Conservation (phyloP, 2,888 invertebrate genomes). For the Zaprionus bogoriensis region DNA sequence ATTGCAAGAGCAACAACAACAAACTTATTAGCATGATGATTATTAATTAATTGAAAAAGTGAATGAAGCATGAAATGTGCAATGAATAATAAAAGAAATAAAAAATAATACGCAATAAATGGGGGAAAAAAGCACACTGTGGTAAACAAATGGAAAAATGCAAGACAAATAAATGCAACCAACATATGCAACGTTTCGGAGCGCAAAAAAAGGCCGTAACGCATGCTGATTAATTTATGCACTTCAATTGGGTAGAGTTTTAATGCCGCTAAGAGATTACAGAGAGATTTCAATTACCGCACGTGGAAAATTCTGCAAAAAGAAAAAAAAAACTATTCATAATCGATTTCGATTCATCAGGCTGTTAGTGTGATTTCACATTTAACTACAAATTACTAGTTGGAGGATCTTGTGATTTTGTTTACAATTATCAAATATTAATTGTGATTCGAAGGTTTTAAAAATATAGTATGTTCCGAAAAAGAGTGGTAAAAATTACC, state of each 20-base stretch:
- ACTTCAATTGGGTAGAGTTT: conserved; percentile 25
- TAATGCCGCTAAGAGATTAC: conserved; percentile 19
- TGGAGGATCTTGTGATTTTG: not conserved
- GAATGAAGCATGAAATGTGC: conserved; percentile 76
- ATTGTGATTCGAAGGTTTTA: no score
- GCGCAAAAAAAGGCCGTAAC: conserved; percentile 10
- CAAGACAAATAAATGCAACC: conserved; percentile 27
- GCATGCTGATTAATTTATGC: conserved; percentile 47
- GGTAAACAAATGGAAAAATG: conserved; percentile 27
- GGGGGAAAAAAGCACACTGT: conserved; percentile 20
- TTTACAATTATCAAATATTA: no score
- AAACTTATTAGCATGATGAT: conserved; percentile 73
- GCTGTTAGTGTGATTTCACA: not conserved
- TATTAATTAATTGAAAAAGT: conserved; percentile 73
- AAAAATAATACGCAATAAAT: conserved; percentile 24
- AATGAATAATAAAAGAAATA: conserved; percentile 62
- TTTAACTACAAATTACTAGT: not conserved
- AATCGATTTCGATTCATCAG: conserved; percentile 25
- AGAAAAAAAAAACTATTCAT: conserved; percentile 1
- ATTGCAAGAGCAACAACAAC: conserved; percentile 31
- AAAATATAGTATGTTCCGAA: no score
- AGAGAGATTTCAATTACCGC: conserved; percentile 39
- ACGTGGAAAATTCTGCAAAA: conserved; percentile 7
- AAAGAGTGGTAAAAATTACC: no score
- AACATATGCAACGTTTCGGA: conserved; percentile 55